These are phyloP conservation scores for Notarius quadriscutis DNA, from an alignment of 2,113 vertebrate species.

Conservation along the genomic window DNA sequence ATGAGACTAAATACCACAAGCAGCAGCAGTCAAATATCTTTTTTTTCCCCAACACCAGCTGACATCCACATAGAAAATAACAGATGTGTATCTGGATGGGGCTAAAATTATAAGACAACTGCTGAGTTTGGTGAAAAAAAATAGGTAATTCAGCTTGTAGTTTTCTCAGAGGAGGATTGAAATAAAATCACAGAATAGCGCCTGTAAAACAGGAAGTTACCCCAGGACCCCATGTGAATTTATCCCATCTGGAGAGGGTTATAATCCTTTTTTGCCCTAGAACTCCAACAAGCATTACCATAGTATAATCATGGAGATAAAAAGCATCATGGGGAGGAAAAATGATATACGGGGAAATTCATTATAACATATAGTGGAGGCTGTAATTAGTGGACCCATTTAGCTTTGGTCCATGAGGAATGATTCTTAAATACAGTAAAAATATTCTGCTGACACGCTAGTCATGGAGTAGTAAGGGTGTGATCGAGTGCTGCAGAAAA, in stretches of 20 bases:
- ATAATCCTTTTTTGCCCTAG: conserved; percentile 23
- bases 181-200: background rate
- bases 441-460: background rate
- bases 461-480: too few relatives aligned
- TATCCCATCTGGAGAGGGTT: conserved; percentile 55
- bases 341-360: background rate
- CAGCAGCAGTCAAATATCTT: background rate
- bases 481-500: too few relatives aligned
- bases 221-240: background rate
- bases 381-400: background rate
- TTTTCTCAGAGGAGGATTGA: background rate
- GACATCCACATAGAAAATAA: background rate
- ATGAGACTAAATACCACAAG: background rate
- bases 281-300: background rate
- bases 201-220: background rate
- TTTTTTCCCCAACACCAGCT: background rate
- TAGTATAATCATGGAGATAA: background rate
- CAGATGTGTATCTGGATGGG: background rate
- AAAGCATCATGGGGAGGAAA: background rate
- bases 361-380: background rate
- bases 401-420: background rate
- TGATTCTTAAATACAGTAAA: background rate
- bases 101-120: background rate
- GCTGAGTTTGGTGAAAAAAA: background rate
- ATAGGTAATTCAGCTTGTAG: background rate